Evolutionary conservation across 92 coral and sea anemone species (phyloP).

Genomic region (Nematostella vectensis): DNA sequence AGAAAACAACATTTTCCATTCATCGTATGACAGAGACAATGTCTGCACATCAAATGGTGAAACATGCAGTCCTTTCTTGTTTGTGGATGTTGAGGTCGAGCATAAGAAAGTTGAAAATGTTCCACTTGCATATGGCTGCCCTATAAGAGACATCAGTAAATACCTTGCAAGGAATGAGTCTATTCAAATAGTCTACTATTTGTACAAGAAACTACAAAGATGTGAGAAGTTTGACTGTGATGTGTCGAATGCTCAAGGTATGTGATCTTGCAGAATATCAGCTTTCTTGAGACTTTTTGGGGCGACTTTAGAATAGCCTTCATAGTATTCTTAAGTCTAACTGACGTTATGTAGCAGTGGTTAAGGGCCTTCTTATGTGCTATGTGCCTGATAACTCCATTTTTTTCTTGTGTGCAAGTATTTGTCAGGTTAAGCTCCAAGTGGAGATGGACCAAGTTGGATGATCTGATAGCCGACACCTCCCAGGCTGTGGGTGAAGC

Average conservation of each 20-base stretch:
- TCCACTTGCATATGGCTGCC: constrained; percentile 24
- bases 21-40: no score
- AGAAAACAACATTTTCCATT: no score
- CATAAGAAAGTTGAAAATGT: constrained; percentile 40
- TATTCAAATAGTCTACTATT: constrained; percentile 46
- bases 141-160: constrained; percentile 24
- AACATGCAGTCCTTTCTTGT: constrained; percentile 19
- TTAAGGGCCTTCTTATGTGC: no score
- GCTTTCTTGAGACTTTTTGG: no score
- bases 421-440: constrained; percentile 24
- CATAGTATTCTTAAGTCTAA: no score
- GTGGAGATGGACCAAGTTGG: constrained; percentile 33
- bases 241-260: constrained; percentile 35
- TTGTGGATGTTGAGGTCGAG: constrained; percentile 44
- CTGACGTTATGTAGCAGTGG: no score
- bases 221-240: constrained; percentile 24
- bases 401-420: constrained; percentile 13
- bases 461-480: constrained; percentile 30
- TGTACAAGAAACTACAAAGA: constrained; percentile 41
- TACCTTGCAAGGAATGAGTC: constrained; percentile 47
- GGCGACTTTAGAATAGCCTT: no score
- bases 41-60: no score
- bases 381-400: no score
- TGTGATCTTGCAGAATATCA: no score
- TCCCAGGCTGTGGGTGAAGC: constrained; percentile 25